phyloP scores from a whole-genome alignment of 1,140 invertebrate genomes.

The Lepeophtheirus salmonis region DNA sequence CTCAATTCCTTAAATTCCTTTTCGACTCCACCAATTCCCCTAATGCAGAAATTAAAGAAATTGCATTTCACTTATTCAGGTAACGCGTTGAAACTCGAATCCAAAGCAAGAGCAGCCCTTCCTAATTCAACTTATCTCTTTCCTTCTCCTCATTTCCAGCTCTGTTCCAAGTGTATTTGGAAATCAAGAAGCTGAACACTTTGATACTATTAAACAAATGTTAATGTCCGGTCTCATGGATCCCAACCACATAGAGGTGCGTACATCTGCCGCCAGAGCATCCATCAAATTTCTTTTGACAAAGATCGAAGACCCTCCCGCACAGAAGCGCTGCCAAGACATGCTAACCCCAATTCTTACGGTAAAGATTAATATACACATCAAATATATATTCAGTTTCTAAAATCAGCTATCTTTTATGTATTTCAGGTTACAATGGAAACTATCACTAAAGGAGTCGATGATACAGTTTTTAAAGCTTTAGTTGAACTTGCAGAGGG shows the following conservation, averaged over 20 bases:
- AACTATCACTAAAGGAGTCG: slow-evolving; percentile 60
- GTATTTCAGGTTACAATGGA: slow-evolving; percentile 48
- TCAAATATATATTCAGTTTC: no score
- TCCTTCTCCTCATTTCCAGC: slow-evolving; percentile 31
- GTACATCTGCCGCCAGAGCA: slow-evolving; percentile 45
- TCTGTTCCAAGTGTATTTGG: slow-evolving; percentile 90
- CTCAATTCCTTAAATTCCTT: slow-evolving; percentile 85
- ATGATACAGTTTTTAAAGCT: slow-evolving; percentile 72
- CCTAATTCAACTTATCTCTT: slow-evolving; percentile 17
- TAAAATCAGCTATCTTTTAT: no score
- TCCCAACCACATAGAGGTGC: slow-evolving; percentile 41
- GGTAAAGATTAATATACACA: no score
- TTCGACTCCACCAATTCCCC: slow-evolving; percentile 77
- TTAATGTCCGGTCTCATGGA: slow-evolving; percentile 55
- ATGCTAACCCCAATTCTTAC: slow-evolving; percentile 7
- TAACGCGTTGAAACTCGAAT: slow-evolving; percentile 33
- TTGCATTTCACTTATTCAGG: slow-evolving; percentile 81
- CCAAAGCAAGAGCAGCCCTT: no score
- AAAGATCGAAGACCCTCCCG: slow-evolving; percentile 47
- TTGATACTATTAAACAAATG: slow-evolving; percentile 89
- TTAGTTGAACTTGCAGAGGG: slow-evolving; percentile 83
- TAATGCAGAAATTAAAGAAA: slow-evolving; percentile 64
- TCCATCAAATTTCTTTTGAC: slow-evolving; percentile 69
- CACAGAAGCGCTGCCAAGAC: slow-evolving; percentile 8
- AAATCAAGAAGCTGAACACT: slow-evolving; percentile 73